Evolutionary conservation across 2,888 invertebrate species (phyloP), one percentile per base, ranked within the genome.

Genomic region (Dendrolimus pini): DNA sequence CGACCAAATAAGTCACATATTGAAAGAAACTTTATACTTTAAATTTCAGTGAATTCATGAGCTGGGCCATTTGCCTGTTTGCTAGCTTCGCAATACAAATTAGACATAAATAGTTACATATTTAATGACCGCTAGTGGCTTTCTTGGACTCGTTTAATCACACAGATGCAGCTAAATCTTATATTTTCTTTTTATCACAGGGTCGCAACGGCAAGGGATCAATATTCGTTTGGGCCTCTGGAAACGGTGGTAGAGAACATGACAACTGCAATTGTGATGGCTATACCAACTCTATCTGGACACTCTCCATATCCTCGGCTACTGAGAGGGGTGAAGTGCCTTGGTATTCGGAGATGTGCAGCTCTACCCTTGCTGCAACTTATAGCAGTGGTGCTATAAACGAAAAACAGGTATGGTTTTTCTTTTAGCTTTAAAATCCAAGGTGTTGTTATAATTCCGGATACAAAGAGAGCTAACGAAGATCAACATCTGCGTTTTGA

Each of bases 191-290:
- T 72, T 71, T 30, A 62, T 60, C 59, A 30, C 82, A 96, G 96
- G 98, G 98, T 60, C 95, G 99, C 7, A 93, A 93, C 65, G 98
- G 98, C 42, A 96, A 96, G 83, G 99, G 99, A 10, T 99, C 98
- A 30, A 99, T 99, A 71, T 99, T 98, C 89, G 97, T 99, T 1
- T 99, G 99, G 99, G 99, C 99, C 0, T 98, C 98, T 0, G 99
- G 99, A 53, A 99, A 99, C 84, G 99, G 99, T 2, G 99, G 99
- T 0, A 92, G 97, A 54, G 97, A 98, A 76, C 94, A 96, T 71
- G 98, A 98, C 83, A 98, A 98, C 84, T 99, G 99, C 89, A 99
- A 99, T 85, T 99, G 99, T 86, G 99, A 99, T 84, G 99, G 99
- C 41, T 99, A 99, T 87, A 99, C 99, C 58, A 99, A 99, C 91